Evolutionary conservation across 2,888 invertebrate species (phyloP).

Genomic region (Lochmaea crataegi): DNA sequence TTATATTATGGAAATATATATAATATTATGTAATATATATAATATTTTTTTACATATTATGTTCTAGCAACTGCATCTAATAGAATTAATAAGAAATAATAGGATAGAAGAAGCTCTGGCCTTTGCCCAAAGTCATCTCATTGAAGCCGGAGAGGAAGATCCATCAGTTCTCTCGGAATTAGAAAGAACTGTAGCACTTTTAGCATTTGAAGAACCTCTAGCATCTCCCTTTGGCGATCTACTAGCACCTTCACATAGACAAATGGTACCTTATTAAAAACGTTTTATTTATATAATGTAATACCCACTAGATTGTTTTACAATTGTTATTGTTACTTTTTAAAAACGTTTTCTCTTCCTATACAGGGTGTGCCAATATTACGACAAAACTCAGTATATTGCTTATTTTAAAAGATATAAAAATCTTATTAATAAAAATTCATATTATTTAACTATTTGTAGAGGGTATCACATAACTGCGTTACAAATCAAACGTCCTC

Average conservation of each 20-base stretch:
- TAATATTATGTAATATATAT: no score
- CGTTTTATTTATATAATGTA: not conserved
- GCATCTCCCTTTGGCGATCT: conserved; percentile 96
- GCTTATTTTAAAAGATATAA: no score
- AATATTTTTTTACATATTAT: not conserved
- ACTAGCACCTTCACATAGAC: conserved; percentile 91
- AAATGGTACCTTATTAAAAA: conserved; percentile 73
- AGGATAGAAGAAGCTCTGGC: conserved; percentile 88
- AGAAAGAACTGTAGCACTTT: conserved; percentile 91
- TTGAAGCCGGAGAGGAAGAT: conserved; percentile 89
- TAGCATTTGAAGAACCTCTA: conserved; percentile 97
- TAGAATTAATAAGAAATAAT: conserved; percentile 87
- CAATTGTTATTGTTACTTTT: no score
- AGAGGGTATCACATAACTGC: no score
- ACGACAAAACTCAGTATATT: no score
- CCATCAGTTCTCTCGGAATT: conserved; percentile 80
- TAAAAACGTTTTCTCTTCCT: no score
- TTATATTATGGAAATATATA: no score
- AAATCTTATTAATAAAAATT: no score
- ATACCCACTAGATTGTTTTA: no score
- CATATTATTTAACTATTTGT: no score
- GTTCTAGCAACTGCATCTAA: conserved; percentile 84
- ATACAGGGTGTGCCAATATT: no score
- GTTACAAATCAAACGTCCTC: no score
- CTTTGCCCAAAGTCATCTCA: conserved; percentile 90